These are phyloP conservation scores for Melanotus villosus DNA, from an alignment of 2,888 invertebrate species.

Conservation along the genomic window DNA sequence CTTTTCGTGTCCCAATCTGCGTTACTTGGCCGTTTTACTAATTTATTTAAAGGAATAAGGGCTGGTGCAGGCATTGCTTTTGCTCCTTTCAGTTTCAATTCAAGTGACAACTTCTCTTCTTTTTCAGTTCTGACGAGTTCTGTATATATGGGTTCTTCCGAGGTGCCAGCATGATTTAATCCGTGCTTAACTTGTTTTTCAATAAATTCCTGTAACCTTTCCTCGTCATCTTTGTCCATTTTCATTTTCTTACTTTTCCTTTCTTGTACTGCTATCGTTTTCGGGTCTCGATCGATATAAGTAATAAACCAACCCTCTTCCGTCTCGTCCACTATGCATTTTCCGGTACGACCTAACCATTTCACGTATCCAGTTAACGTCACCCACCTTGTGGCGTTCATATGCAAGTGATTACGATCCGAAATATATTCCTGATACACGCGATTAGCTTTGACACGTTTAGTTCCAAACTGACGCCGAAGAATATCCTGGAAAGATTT, in stretches of 20 bases:
- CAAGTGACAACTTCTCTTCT: conserved; percentile 73
- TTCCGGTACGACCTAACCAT: conserved; percentile 92
- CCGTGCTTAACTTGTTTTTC: conserved; percentile 86
- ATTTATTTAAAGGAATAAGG: conserved; percentile 71
- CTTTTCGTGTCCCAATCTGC: conserved; percentile 66
- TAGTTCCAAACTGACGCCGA: conserved; percentile 90
- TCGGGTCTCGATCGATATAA: conserved; percentile 92
- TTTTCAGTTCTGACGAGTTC: conserved; percentile 80
- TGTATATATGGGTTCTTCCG: conserved; percentile 71
- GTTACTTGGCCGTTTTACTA: conserved; percentile 72
- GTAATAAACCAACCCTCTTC: conserved; percentile 93
- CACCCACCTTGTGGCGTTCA: conserved; percentile 98
- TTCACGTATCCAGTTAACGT: conserved; percentile 97
- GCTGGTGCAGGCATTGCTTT: conserved; percentile 46
- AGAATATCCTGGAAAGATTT: conserved; percentile 89
- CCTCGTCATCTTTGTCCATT: conserved; percentile 97
- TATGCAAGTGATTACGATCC: conserved; percentile 93
- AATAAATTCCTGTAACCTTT: conserved; percentile 89
- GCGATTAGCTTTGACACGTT: conserved; percentile 94
- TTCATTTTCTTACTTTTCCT: conserved; percentile 88
- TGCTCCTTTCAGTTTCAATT: conserved; percentile 66
- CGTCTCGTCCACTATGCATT: conserved; percentile 94
- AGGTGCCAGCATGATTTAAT: conserved; percentile 54
- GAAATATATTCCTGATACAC: conserved; percentile 99
- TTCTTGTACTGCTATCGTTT: conserved; percentile 87